These are phyloP conservation scores for Deroptyus accipitrinus DNA, from an alignment of 2,113 vertebrate species.

Conservation along the genomic window DNA sequence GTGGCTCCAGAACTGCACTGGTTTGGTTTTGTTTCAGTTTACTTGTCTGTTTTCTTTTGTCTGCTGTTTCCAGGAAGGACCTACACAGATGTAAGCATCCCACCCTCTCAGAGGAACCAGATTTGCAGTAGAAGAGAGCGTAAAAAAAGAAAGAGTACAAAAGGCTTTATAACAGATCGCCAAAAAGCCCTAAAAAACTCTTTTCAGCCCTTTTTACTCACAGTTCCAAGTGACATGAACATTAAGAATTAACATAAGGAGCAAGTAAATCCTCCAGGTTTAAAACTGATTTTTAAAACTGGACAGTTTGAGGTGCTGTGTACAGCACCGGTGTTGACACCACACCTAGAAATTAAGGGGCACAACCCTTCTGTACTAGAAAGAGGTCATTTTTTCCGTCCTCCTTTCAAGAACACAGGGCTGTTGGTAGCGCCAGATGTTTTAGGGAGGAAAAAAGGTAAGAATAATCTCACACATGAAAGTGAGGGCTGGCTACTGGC, in stretches of 20 bases:
- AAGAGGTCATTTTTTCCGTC: not conserved
- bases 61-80: constrained; percentile 19
- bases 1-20: not conserved
- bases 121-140: not conserved
- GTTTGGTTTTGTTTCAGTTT: not conserved
- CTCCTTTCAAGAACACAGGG: not conserved
- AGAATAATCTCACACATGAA: constrained; percentile 14
- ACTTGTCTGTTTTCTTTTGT: not conserved
- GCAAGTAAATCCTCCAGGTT: not conserved
- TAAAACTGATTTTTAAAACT: too few species aligned
- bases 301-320: not conserved
- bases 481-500: constrained; percentile 11
- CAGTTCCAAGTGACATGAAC: not conserved
- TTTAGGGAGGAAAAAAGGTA: not conserved
- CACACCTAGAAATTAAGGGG: not conserved
- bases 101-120: not conserved
- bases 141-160: not conserved
- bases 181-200: not conserved
- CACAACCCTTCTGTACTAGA: not conserved
- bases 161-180: not conserved
- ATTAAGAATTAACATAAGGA: not conserved
- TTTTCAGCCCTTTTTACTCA: not conserved
- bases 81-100: not conserved
- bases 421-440: constrained; percentile 9
- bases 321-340: not conserved